Evolutionary conservation across 2,888 invertebrate genomes (phyloP), one percentile per base, ranked within the genome.

Genomic region (Perizoma flavofasciatum): DNA sequence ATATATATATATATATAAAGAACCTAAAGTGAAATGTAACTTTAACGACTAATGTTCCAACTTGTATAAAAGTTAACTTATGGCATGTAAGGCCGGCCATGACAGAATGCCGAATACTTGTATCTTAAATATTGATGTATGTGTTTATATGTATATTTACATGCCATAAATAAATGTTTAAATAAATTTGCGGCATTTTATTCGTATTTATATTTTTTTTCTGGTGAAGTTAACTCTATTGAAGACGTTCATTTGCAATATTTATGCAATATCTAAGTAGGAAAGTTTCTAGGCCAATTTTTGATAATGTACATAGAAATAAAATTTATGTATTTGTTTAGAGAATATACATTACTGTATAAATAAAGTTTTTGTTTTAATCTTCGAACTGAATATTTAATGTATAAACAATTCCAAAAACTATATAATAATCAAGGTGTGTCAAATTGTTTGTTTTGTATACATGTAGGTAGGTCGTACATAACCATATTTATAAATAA

Each of bases 401-500:
- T 57, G 56, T 60, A 53, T 65, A 59, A 58, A 54, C 51, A 57
- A 55, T 63, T 62, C 61, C 43, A 61, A 61, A 58, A 63, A 63
- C 66, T 66, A 65, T 71, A 49, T 70, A 70, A 68, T 70, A 77
- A 59, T 39, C 11, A 40, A 48, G 47, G 55, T 45, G 55, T 45
- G 82, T 86, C 83, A 86, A 85, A 83, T 79, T 77, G 78, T 47
- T 66, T 78, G 78, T 75, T 81, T 79, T 81, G 73, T 81, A 77
- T 82, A 81, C 80, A 79, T 81, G 22, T 22, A 22, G 22, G 3
- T 80, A 80, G 75, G 40, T 58, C 58, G 58, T 55, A 49, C 35
- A 5, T 55, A 55, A 53, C 34, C 53, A 54, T 34, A 40, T 64
- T 47, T 53, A 76, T 72, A 69, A 86, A 83, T 86, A 88, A 86